Evolutionary conservation across 2,113 vertebrate genomes (phyloP).

Genomic region (Lutjanus erythropterus): DNA sequence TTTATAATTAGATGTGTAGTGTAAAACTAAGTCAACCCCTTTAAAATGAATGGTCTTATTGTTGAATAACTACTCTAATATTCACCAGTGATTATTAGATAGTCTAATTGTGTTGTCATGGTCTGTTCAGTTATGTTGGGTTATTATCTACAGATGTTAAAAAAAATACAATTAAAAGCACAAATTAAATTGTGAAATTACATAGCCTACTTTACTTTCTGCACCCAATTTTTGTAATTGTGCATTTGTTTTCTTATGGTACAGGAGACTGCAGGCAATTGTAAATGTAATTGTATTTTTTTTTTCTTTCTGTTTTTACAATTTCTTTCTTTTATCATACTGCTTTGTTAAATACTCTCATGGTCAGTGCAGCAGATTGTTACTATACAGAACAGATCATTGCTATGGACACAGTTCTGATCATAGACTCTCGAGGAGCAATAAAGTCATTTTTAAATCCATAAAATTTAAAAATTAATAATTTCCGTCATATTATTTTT

Average conservation of each 20-base stretch:
- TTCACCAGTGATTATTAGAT: constrained; percentile 11
- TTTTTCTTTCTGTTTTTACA: too few species aligned
- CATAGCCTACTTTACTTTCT: constrained; percentile 2
- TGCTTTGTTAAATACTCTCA: too few species aligned
- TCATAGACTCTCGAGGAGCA: too few species aligned
- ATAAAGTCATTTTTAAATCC: too few species aligned
- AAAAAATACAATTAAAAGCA: constrained; percentile 57
- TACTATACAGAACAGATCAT: too few species aligned
- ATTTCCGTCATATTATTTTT: too few species aligned
- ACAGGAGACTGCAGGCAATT: too few species aligned
- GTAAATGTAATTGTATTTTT: constrained; percentile 13
- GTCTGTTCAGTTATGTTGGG: constrained; percentile 37
- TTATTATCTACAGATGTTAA: constrained; percentile 37
- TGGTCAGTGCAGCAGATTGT: too few species aligned
- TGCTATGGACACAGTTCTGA: too few species aligned
- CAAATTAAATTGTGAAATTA: constrained; percentile 27
- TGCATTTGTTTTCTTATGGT: background rate
- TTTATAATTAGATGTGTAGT: constrained; percentile 11
- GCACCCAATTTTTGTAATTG: background rate
- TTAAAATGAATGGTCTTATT: constrained; percentile 12
- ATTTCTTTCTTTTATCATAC: too few species aligned
- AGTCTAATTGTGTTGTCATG: constrained; percentile 32
- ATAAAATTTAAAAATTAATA: too few species aligned
- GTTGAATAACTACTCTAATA: constrained; percentile 17
- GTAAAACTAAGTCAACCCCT: constrained; percentile 6